These are phyloP conservation scores for Oreonectes daqikongensis DNA, from an alignment of 2,797 vertebrate species.

Conservation along the genomic window DNA sequence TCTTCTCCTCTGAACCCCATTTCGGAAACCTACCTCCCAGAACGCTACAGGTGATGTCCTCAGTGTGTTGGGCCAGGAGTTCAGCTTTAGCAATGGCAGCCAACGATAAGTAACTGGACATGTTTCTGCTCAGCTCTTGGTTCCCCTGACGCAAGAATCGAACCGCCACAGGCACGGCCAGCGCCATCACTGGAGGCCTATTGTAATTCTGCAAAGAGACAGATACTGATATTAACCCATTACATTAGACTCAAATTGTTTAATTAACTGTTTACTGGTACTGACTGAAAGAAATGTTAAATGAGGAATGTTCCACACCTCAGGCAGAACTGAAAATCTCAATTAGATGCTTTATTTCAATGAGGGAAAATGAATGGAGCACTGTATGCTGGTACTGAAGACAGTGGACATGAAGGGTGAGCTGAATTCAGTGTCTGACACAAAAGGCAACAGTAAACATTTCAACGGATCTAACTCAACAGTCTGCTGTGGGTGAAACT, in stretches of 20 bases:
- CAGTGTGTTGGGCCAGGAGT: conserved; percentile 88
- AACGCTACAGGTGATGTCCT: conserved; percentile 84
- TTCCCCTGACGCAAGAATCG: conserved; percentile 89
- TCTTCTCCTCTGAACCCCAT: conserved; percentile 1
- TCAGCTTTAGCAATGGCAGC: conserved; percentile 88
- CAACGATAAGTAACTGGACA: conserved; percentile 94
- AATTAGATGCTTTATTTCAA: conserved; percentile 14
- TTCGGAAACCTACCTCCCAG: conserved; percentile 83
- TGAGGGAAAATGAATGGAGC: not conserved
- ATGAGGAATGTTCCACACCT: too few species aligned
- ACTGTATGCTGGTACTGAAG: not conserved
- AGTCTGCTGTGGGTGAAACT: not conserved
- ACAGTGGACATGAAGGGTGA: not conserved
- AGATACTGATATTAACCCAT: not conserved
- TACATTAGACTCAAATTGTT: not conserved
- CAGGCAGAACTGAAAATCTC: not conserved
- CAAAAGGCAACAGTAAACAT: not conserved
- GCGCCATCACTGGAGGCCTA: conserved; percentile 84
- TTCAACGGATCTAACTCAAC: not conserved
- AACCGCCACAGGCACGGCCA: conserved; percentile 92
- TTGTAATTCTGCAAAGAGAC: conserved; percentile 85
- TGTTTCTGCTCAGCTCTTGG: conserved; percentile 89
- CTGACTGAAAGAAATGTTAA: too few species aligned
- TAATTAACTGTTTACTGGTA: not conserved
- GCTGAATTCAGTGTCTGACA: not conserved